Percentiles rank a stretch among this genome's conserved stretches.
These are phyloP conservation scores for Harpegnathos saltator DNA, from an alignment of 1,140 invertebrate species.

Conservation along the genomic window DNA sequence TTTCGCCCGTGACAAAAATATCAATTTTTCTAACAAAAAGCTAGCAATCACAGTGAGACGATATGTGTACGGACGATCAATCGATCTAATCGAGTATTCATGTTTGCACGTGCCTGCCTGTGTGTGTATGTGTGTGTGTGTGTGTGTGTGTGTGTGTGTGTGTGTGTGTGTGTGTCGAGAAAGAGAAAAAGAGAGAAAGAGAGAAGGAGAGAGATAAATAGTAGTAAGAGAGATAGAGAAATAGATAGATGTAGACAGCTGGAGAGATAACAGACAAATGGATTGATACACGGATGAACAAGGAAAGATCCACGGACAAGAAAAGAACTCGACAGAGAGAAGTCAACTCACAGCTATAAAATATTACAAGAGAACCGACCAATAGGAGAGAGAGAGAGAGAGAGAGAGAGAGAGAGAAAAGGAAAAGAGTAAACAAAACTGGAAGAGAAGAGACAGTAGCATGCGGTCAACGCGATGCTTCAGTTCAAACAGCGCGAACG, in stretches of 20 bases:
- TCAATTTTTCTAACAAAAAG: too few species aligned
- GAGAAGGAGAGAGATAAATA: constrained; percentile 36
- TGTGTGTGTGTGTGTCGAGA: constrained; percentile 18
- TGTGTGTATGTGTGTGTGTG: too few species aligned
- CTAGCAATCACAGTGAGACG: too few species aligned
- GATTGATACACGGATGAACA: neutral
- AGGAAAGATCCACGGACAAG: constrained; percentile 12
- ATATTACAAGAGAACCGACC: neutral
- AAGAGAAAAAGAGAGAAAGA: neutral
- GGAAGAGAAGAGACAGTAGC: neutral
- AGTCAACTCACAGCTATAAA: neutral
- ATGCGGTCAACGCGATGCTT: neutral
- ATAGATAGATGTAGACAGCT: constrained; percentile 18
- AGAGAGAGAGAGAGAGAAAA: constrained; percentile 2
- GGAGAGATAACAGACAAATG: constrained; percentile 8
- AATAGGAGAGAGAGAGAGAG: too few species aligned
- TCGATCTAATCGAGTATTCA: constrained; percentile 40
- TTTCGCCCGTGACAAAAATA: too few species aligned
- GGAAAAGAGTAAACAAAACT: neutral
- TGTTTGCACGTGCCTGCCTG: constrained; percentile 11
- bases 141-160: neutral
- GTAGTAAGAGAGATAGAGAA: constrained; percentile 24
- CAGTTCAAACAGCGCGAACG: neutral
- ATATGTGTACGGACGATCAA: constrained; percentile 39
- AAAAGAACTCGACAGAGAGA: neutral